Percentiles rank a stretch among this genome's conserved stretches.
Conservation (phyloP, 1,140 invertebrate genomes). For the Saccostrea cuccullata region DNA sequence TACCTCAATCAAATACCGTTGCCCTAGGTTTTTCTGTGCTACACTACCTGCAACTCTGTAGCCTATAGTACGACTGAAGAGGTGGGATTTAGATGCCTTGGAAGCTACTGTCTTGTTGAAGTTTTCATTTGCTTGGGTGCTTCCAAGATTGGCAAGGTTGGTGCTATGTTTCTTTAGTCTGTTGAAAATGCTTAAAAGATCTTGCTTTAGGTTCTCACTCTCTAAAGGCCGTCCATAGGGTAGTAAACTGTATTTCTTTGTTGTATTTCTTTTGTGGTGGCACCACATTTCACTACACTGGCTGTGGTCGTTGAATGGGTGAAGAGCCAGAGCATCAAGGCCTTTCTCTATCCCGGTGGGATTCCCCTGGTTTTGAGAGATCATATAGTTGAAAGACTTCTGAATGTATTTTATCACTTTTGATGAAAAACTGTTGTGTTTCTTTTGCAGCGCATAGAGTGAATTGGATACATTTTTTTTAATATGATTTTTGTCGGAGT, state of each 20-base stretch:
- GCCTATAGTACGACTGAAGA: background rate
- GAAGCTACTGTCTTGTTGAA: background rate
- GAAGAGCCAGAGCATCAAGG: too few relatives aligned
- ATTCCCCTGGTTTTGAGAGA: too few relatives aligned
- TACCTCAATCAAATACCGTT: too few relatives aligned
- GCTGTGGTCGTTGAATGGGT: background rate
- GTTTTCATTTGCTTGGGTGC: conserved; percentile 10
- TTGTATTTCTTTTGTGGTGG: background rate
- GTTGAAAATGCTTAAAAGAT: background rate
- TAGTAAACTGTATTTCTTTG: background rate
- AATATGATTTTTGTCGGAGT: conserved; percentile 7
- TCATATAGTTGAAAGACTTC: too few relatives aligned
- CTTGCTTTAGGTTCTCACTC: background rate
- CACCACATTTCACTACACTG: background rate
- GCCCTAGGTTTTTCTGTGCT: too few relatives aligned
- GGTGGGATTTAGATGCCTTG: background rate
- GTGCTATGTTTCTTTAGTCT: background rate
- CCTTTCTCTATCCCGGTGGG: too few relatives aligned
- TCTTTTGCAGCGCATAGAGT: conserved; percentile 11
- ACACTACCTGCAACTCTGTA: conserved; percentile 20
- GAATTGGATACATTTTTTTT: conserved; percentile 16
- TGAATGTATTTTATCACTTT: too few relatives aligned
- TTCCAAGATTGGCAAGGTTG: background rate
- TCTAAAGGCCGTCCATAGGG: background rate
- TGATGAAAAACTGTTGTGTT: too few relatives aligned